A percentile compares a stretch with the other conserved stretches of the same genome.
Evolutionary conservation across 2,888 invertebrate genomes (phyloP).

Genomic region (Conus canariensis): DNA sequence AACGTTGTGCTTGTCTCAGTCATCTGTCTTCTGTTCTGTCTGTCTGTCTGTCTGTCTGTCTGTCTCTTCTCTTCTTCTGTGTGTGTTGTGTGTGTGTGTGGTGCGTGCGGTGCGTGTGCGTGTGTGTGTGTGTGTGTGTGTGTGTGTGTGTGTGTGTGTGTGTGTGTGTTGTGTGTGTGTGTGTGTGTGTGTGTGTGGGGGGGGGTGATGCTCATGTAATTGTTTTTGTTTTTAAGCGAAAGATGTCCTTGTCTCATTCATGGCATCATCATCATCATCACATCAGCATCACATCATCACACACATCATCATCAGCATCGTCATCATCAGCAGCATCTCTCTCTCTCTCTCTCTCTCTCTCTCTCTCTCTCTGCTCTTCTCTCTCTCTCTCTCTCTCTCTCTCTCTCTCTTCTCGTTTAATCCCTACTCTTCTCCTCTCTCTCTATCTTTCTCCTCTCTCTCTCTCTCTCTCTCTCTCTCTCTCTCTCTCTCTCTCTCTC

Average conservation of each 20-base stretch:
- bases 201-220: too few species aligned
- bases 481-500: neutral
- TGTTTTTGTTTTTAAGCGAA: too few species aligned
- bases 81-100: neutral
- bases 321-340: neutral
- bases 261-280: too few species aligned
- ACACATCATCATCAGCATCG: too few species aligned
- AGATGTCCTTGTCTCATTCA: too few species aligned
- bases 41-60: neutral
- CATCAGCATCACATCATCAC: too few species aligned
- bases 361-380: neutral
- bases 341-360: slow-evolving; percentile 19
- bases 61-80: neutral
- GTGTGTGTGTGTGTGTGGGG: neutral
- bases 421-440: neutral
- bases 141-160: neutral
- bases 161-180: neutral
- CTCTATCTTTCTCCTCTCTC: neutral
- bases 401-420: neutral
- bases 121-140: neutral
- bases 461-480: neutral
- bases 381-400: neutral
- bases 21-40: neutral
- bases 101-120: neutral
- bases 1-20: neutral